Percentiles rank a stretch among this genome's conserved stretches.
Conservation (phyloP, 35 echinoderm and acorn worm genomes). For the Lytechinus pictus region DNA sequence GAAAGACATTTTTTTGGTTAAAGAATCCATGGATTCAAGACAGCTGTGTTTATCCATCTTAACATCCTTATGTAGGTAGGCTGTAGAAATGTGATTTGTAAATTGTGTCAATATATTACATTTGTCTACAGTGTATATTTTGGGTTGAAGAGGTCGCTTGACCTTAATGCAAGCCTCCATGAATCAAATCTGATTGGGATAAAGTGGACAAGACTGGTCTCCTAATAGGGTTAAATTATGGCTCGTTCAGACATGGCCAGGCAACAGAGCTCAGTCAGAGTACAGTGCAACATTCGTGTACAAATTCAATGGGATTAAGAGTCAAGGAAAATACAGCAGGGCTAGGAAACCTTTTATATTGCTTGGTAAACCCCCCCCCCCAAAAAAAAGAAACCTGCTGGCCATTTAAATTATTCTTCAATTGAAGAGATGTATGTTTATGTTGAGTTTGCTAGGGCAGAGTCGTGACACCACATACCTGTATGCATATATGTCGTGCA, state of each 20-base stretch:
- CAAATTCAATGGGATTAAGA: too few relatives aligned
- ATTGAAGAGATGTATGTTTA: too few relatives aligned
- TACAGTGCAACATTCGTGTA: too few relatives aligned
- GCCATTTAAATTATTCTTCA: too few relatives aligned
- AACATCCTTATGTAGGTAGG: background rate
- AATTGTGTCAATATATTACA: background rate
- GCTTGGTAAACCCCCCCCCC: too few relatives aligned
- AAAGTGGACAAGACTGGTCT: background rate
- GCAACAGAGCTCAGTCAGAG: too few relatives aligned
- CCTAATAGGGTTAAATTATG: background rate
- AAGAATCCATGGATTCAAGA: background rate
- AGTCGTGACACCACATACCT: too few relatives aligned
- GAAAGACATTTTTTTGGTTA: background rate
- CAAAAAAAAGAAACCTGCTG: too few relatives aligned
- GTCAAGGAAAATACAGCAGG: too few relatives aligned
- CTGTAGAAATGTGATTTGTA: background rate
- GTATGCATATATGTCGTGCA: too few relatives aligned
- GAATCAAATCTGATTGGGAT: background rate
- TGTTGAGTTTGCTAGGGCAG: too few relatives aligned
- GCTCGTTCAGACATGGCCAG: background rate
- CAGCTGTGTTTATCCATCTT: background rate
- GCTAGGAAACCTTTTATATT: too few relatives aligned
- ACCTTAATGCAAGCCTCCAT: background rate
- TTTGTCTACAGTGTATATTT: background rate
- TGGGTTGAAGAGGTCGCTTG: background rate